Conservation (phyloP, 2,888 invertebrate species). For the Andrena trimmerana region DNA sequence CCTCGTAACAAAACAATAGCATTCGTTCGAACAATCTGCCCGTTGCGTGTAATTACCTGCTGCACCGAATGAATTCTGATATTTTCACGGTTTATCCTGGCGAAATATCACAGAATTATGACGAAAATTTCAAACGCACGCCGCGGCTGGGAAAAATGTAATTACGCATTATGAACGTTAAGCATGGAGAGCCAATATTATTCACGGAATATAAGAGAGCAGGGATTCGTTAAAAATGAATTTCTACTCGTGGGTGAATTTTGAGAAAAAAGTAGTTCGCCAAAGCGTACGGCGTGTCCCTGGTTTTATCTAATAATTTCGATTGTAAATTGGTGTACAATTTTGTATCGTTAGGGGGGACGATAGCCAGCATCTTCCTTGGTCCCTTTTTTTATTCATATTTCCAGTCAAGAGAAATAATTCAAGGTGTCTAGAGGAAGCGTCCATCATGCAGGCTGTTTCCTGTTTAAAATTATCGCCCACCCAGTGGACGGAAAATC, state of each 20-base stretch:
- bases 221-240: no score
- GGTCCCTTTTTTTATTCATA: slow-evolving; percentile 10
- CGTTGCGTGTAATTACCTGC: slow-evolving; percentile 14
- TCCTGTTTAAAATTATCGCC: slow-evolving; percentile 27
- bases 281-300: no score
- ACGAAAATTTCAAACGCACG: not conserved
- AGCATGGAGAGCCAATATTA: not conserved
- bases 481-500: slow-evolving; percentile 28
- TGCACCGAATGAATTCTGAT: not conserved
- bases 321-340: not conserved
- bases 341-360: not conserved
- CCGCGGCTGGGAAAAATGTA: not conserved
- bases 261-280: no score
- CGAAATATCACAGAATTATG: slow-evolving; percentile 1
- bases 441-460: slow-evolving; percentile 18
- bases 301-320: no score
- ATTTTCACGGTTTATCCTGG: not conserved
- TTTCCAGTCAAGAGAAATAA: slow-evolving; percentile 29
- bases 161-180: not conserved
- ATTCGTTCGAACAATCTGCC: slow-evolving; percentile 15
- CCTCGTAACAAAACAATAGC: not conserved
- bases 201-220: no score
- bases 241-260: no score
- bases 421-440: slow-evolving; percentile 17
- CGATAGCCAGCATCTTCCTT: not conserved